A percentile compares a stretch with the other conserved stretches of the same genome.
These are phyloP conservation scores for Slavum lentiscoides DNA, from an alignment of 2,888 invertebrate species.

Conservation along the genomic window DNA sequence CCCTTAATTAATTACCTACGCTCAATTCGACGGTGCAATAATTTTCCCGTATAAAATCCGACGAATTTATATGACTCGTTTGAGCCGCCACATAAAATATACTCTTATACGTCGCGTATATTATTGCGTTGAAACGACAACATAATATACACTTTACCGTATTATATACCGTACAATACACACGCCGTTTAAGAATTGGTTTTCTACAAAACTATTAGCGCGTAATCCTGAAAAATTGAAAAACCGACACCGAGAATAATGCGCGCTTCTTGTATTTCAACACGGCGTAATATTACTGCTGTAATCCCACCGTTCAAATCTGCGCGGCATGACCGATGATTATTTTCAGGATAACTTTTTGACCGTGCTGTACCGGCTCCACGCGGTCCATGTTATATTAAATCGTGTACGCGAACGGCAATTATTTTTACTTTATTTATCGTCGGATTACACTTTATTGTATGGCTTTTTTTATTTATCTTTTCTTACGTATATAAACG, in stretches of 20 bases:
- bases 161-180: neutral
- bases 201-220: conserved; percentile 15
- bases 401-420: neutral
- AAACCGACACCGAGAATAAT: conserved; percentile 11
- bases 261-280: conserved; percentile 3
- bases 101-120: too few relatives aligned
- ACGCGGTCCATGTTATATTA: neutral
- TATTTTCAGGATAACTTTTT: conserved; percentile 24
- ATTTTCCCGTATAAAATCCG: too few relatives aligned
- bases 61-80: too few relatives aligned
- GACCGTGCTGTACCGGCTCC: neutral
- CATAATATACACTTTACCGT: neutral
- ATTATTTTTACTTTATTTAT: neutral
- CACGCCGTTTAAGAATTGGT: neutral
- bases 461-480: neutral
- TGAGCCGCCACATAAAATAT: too few relatives aligned
- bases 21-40: too few relatives aligned
- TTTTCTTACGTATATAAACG: neutral
- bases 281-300: neutral
- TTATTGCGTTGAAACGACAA: too few relatives aligned
- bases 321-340: neutral
- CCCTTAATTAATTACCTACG: too few relatives aligned
- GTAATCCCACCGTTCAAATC: conserved; percentile 5
- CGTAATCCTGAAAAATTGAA: conserved; percentile 45
- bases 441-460: neutral